Base-by-base conservation (phyloP, 2,113 vertebrate genomes). In the Xenus cinereus region DNA sequence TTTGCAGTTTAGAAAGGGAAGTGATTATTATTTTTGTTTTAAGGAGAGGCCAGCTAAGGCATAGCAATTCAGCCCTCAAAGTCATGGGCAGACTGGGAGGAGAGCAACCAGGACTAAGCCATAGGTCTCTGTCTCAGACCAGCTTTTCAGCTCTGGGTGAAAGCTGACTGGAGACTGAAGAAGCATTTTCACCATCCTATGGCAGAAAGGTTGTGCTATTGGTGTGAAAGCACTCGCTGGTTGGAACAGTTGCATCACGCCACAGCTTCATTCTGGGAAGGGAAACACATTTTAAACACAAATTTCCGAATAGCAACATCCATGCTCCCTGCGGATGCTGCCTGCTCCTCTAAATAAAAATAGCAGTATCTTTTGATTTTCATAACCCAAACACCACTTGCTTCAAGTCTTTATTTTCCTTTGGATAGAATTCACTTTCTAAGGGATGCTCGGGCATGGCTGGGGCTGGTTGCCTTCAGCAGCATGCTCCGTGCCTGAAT, bases 391-490 rank as follows among this genome's bases (percentile, higher is more conserved):
- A 93, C 35, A 46, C 45, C n/a, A 14, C 63, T 94, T 79, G 9
- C 56, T 75, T 39, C 11, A 57, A n/a, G 22, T 16, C 73, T 90
- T 78, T 66, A 45, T 87, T 85, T 91, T 93, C 50, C 10, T 93
- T 95, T 54, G 1, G 8, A 54, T 33, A 69, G 66, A 69, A 53
- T 69, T 83, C 6, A 1, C 54, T 73, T 93, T 76, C 62, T 50
- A 77, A 71, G 59, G 57, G 62, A 27, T 0, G 0, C 9, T 79
- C 0, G 0, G 57, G 71, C 54, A 87, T 41, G 37, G 32, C 41
- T 76, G 41, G 50, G 80, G 26, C 39, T 0, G 0, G 32, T 64
- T 73, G 53, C 73, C 77, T 84, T 89, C 10, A 3, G 48, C 73
- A 89, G 33, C 4, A 0, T 10, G 37, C 48, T 82, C 73, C 2